Base-by-base conservation (phyloP, 1,140 invertebrate genomes). In the Drosophila burlai region DNA sequence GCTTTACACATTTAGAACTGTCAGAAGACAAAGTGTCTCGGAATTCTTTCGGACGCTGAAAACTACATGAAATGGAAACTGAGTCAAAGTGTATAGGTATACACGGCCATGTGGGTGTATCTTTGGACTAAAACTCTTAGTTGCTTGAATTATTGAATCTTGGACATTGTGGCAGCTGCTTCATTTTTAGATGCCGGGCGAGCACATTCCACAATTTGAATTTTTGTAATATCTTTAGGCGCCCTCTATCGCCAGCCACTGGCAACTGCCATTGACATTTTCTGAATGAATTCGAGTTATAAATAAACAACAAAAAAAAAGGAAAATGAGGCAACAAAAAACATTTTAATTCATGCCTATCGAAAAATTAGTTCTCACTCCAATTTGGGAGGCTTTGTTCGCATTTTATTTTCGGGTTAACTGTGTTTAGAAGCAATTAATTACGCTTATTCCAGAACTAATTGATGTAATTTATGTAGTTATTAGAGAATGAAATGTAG, bases 1-100 rank as follows among this genome's bases (percentile, higher is more conserved):
- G 63, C 71, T 71, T 73, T 73, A 76, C 74, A 76, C 84, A 90
- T 84, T 89, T 89, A 89, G 85, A 89, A 90, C 83, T 87, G 83
- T 87, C 83, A 87, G 38, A 63, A 74, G 62, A 64, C 75, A 67
- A 73, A 77, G 83, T 89, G 80, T 79, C 80, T 63, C 71, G 66
- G 29, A 55, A 50, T 73, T 73, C 54, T 50, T 73, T 42, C 15
- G 13, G 11, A 15, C 21, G 49, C 45, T 24, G 52, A 43, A 42
- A 73, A 45, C 54, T 40, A 73, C 68, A 61, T 73, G 67, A 73
- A 73, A 73, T 72, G 67, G 67, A 61, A 73, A 36, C 67, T 31
- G 36, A 69, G 50, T 52, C 64, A 31, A 26, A 26, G 26, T 42
- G 16, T 59, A 49, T 40, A 58, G 36, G 7, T 31, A 59, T 50